A percentile compares a stretch with the other conserved stretches of the same genome.
Evolutionary conservation across 2,888 invertebrate genomes (phyloP).

Genomic region (Drosophila merina): DNA sequence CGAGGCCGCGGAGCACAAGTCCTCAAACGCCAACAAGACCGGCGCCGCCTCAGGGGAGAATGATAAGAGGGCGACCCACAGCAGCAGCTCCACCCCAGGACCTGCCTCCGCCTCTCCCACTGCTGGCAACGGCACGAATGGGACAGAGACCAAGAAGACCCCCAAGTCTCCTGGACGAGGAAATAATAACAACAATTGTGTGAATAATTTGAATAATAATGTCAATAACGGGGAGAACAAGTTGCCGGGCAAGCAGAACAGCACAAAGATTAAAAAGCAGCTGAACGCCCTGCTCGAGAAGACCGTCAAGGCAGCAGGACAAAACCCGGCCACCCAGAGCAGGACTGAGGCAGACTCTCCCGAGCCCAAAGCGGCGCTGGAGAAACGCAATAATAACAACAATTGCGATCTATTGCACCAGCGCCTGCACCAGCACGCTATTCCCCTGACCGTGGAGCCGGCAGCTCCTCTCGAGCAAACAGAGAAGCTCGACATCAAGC

Average conservation of each 20-base stretch:
- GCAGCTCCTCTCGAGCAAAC: slow-evolving; percentile 81
- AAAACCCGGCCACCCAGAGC: slow-evolving; percentile 46
- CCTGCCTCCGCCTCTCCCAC: slow-evolving; percentile 34
- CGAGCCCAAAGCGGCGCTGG: slow-evolving; percentile 29
- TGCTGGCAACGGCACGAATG: slow-evolving; percentile 18
- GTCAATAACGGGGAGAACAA: slow-evolving; percentile 63
- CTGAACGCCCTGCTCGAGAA: slow-evolving; percentile 79
- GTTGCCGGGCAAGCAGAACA: slow-evolving; percentile 79
- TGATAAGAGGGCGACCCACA: slow-evolving; percentile 14
- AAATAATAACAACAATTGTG: slow-evolving; percentile 54
- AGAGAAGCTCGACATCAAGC: slow-evolving; percentile 80
- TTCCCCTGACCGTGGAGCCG: slow-evolving; percentile 80
- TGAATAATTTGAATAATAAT: slow-evolving; percentile 46
- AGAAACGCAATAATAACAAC: slow-evolving; percentile 59
- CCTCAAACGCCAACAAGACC: slow-evolving; percentile 54
- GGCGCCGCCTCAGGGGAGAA: background rate
- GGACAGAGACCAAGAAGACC: slow-evolving; percentile 51
- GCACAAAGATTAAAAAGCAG: slow-evolving; percentile 83
- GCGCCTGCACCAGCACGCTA: slow-evolving; percentile 79
- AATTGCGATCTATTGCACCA: slow-evolving; percentile 49
- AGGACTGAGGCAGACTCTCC: slow-evolving; percentile 22
- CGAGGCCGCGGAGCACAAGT: slow-evolving; percentile 89
- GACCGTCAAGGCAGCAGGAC: slow-evolving; percentile 62
- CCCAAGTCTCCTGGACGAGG: slow-evolving; percentile 50
- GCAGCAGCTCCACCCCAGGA: slow-evolving; percentile 27